Evolutionary conservation across 1,140 invertebrate species (phyloP), one percentile per base, ranked within the genome.

Genomic region (Lucilia cuprina): DNA sequence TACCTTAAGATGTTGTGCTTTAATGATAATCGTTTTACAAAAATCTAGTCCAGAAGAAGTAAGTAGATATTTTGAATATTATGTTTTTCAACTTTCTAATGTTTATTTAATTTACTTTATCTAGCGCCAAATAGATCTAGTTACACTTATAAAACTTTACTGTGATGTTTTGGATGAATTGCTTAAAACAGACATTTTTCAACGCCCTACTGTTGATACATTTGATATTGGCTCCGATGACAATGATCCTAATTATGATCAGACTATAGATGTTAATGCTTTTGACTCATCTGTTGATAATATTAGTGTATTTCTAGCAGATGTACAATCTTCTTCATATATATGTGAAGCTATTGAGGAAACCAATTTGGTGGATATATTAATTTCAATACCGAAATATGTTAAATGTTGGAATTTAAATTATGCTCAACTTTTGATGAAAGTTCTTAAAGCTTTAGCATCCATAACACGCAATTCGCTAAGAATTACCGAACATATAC

Each of bases 121-220:
- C 41, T 86, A 94, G 93, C 91, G 94, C 84, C 94, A 94, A 91
- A 93, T 94, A 85, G 94, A 94, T 86, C 91, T 94, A 75, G 89
- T 91, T 82, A 92, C 93, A 41, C 90, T 94, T 75, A 91, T 94
- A 74, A 92, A 93, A 87, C 92, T 92, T 82, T 93, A 93, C 88
- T 86, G 88, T 92, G 91, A 91, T 92, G 90, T 86, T 50, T 86
- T 91, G 60, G 86, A 87, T 84, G 85, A 87, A 83, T 84, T 91
- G 30, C 74, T 91, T 84, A 88, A 85, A 74, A 91, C 90, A 7
- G 88, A 85, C 14, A 86, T 90, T 50, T 91, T 91, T 80, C 35
- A 75, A 12, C 87, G 86, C 9, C 87, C 86, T 83, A 85, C 85
- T 60, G 86, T 77, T 41, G 87, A 85, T n/a, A 87, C 83, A 49